phyloP scores from a whole-genome alignment of 2,113 vertebrate species.

The Crotalus helleri region DNA sequence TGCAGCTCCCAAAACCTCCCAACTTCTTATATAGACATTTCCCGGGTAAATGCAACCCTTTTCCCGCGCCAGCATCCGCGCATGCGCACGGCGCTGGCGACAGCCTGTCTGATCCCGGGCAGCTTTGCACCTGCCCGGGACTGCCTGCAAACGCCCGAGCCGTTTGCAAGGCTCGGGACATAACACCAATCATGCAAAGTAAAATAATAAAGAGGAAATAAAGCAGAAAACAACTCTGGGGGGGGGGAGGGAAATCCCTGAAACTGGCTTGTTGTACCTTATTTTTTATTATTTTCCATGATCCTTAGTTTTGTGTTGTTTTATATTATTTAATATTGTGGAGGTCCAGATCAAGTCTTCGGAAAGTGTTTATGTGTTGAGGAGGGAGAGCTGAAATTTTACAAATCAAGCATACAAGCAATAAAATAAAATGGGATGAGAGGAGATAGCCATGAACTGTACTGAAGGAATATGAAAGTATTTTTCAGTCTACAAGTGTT shows the following conservation, averaged over 20 bases:
- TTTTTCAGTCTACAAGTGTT: not conserved
- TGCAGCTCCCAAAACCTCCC: no score
- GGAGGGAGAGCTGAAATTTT: not conserved
- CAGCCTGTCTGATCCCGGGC: no score
- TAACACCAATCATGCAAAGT: not conserved
- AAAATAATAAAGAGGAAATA: not conserved
- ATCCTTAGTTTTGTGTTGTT: not conserved
- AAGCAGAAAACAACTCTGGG: not conserved
- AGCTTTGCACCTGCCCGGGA: no score
- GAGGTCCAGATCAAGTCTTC: not conserved
- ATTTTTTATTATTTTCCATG: not conserved
- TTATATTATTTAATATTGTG: conserved; percentile 20
- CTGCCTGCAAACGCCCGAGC: no score
- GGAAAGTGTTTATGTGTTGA: not conserved
- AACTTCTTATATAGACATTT: no score
- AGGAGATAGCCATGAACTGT: not conserved
- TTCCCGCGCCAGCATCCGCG: no score
- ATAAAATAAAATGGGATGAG: not conserved
- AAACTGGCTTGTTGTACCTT: not conserved
- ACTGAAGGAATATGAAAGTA: not conserved
- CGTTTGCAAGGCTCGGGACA: no score
- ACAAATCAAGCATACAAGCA: not conserved
- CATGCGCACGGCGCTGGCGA: no score
- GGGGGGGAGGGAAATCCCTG: not conserved
- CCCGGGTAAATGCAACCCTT: no score